Percentiles rank a stretch among this genome's conserved stretches.
Evolutionary conservation across 2,113 vertebrate genomes (phyloP).

Genomic region (Thryonomys swinderianus): DNA sequence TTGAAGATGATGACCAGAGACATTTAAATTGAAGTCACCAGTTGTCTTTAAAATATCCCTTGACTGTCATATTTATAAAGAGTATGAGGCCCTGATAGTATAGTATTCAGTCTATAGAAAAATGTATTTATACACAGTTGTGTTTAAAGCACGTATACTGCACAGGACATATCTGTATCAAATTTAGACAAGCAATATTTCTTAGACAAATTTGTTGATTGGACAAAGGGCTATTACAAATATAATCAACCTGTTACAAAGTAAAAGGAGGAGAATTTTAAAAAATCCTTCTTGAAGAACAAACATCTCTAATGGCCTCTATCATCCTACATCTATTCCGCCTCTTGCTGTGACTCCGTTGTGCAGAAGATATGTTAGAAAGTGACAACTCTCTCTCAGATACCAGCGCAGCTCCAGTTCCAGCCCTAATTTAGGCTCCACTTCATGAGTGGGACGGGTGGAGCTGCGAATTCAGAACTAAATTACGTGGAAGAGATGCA

Average conservation of each 20-base stretch:
- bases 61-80: background rate
- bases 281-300: background rate
- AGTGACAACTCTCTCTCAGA: background rate
- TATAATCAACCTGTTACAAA: background rate
- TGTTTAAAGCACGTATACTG: background rate
- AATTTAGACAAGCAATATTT: background rate
- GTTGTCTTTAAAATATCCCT: background rate
- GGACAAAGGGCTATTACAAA: background rate
- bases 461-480: background rate
- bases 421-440: background rate
- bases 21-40: slow-evolving; percentile 36
- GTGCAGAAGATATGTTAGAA: background rate
- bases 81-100: background rate
- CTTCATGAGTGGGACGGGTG: background rate
- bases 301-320: background rate
- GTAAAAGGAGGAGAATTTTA: background rate
- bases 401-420: background rate
- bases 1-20: background rate
- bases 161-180: background rate
- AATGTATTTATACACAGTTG: background rate
- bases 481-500: background rate
- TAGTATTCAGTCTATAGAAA: background rate
- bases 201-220: background rate
- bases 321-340: background rate
- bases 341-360: background rate